Conservation (phyloP, 2,113 vertebrate genomes). For the Nothoprocta pentlandii region DNA sequence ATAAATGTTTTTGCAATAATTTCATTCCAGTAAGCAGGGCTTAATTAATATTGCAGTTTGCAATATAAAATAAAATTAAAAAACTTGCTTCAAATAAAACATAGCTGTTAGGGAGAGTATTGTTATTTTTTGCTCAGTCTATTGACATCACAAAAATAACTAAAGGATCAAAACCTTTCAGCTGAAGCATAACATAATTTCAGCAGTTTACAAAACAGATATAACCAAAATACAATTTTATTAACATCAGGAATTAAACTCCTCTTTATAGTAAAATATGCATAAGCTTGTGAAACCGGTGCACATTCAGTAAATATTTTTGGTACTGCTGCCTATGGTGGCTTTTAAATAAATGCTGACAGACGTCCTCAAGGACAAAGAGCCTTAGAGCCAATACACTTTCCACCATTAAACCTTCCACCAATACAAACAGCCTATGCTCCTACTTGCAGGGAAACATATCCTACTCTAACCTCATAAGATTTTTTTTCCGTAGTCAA, state of each 20-base stretch:
- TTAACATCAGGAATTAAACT: slow-evolving; percentile 30
- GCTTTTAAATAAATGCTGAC: background rate
- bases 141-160: background rate
- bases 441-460: background rate
- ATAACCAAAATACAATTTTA: background rate
- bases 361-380: background rate
- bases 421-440: background rate
- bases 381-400: background rate
- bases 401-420: background rate
- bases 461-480: background rate
- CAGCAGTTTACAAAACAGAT: background rate
- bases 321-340: background rate
- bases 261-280: background rate
- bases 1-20: background rate
- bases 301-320: background rate
- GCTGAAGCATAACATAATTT: background rate
- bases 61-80: background rate
- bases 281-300: background rate
- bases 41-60: background rate
- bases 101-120: background rate
- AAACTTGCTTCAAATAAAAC: background rate
- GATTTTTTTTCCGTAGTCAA: background rate
- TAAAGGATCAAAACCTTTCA: slow-evolving; percentile 11
- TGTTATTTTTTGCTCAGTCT: background rate
- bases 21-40: background rate